Percentiles rank a stretch among this genome's conserved stretches.
These are phyloP conservation scores for Spodoptera frugiperda DNA, from an alignment of 1,140 invertebrate genomes.

Conservation along the genomic window DNA sequence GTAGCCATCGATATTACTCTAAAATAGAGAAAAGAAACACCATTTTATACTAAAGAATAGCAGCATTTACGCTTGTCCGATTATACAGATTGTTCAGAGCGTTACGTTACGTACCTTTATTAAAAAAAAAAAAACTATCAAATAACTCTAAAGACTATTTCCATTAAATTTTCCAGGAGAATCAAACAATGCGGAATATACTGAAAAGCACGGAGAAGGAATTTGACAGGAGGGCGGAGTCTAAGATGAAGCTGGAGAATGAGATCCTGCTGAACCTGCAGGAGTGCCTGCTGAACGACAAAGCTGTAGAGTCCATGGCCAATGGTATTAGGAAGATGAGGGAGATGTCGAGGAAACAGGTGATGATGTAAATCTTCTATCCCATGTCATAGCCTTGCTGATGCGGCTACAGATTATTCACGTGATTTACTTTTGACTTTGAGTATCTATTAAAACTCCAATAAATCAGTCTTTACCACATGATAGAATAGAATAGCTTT, in stretches of 20 bases:
- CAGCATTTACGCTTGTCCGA: too few species aligned
- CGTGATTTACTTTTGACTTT: too few species aligned
- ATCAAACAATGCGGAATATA: constrained; percentile 79
- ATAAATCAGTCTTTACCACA: too few species aligned
- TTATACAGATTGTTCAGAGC: too few species aligned
- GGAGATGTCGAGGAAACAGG: constrained; percentile 80
- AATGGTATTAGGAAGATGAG: constrained; percentile 82
- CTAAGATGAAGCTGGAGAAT: constrained; percentile 88
- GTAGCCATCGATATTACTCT: background rate
- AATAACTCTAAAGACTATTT: too few species aligned
- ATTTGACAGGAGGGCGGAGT: constrained; percentile 83
- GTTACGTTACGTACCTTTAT: too few species aligned
- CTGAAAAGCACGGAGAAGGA: constrained; percentile 83
- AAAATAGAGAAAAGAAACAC: background rate
- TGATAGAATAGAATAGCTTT: too few species aligned
- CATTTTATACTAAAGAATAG: too few species aligned
- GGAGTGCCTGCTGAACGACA: constrained; percentile 90
- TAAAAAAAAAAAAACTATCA: too few species aligned
- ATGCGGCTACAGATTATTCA: too few species aligned
- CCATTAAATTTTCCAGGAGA: constrained; percentile 66
- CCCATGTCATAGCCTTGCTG: too few species aligned
- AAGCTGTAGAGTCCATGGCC: constrained; percentile 86
- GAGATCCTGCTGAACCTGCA: constrained; percentile 88
- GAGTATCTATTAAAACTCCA: too few species aligned
- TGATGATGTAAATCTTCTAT: constrained; percentile 46